Conservation (phyloP, 2,888 invertebrate genomes). For the Stictocephala bisonia region DNA sequence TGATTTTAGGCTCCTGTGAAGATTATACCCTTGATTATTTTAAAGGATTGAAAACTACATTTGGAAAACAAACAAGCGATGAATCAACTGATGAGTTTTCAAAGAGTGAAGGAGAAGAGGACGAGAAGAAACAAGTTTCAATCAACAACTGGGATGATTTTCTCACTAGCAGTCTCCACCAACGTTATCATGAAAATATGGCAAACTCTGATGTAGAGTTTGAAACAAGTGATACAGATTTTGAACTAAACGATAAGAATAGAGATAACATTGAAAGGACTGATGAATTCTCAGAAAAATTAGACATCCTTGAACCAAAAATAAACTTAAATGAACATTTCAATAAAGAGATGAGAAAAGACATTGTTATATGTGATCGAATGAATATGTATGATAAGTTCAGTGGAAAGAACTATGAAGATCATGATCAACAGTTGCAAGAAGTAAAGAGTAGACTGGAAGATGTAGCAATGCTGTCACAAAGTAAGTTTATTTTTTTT, state of each 20-base stretch:
- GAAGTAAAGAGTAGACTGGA: slow-evolving; percentile 57
- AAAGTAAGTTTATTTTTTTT: slow-evolving; percentile 23
- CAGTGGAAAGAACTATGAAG: slow-evolving; percentile 47
- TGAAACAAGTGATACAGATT: slow-evolving; percentile 5
- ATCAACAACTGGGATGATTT: slow-evolving; percentile 47
- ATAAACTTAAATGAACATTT: slow-evolving; percentile 10
- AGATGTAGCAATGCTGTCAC: slow-evolving; percentile 55
- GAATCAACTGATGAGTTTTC: slow-evolving; percentile 41
- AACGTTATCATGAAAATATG: not conserved
- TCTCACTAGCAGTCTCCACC: slow-evolving; percentile 11
- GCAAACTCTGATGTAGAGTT: slow-evolving; percentile 28
- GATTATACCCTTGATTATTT: slow-evolving; percentile 69
- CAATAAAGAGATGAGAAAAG: not conserved
- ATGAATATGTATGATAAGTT: slow-evolving; percentile 46
- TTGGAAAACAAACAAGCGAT: slow-evolving; percentile 52
- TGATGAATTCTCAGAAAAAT: not conserved
- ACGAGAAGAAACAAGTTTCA: slow-evolving; percentile 39
- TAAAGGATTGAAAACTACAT: slow-evolving; percentile 67
- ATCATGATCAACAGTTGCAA: slow-evolving; percentile 57
- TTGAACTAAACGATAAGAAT: slow-evolving; percentile 14
- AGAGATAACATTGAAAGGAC: not conserved
- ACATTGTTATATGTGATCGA: slow-evolving; percentile 8
- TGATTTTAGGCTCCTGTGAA: slow-evolving; percentile 71
- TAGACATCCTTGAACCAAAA: slow-evolving; percentile 22
- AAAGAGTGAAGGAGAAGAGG: slow-evolving; percentile 38